These are phyloP conservation scores for Zaprionus davidi DNA, from an alignment of 1,140 invertebrate genomes.

Conservation along the genomic window DNA sequence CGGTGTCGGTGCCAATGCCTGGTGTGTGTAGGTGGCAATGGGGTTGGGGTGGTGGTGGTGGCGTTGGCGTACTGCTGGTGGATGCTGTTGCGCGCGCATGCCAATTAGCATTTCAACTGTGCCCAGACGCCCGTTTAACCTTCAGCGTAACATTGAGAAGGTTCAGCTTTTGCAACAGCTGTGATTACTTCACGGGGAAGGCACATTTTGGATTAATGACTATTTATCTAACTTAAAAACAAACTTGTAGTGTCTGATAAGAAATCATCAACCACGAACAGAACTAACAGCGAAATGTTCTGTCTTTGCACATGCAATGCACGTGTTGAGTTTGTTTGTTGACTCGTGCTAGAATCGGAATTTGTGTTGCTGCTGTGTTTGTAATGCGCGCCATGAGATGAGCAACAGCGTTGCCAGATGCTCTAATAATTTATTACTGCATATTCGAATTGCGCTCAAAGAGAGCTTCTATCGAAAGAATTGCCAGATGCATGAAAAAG, in stretches of 20 bases:
- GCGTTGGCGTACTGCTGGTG: neutral
- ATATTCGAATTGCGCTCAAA: neutral
- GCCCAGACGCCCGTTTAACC: conserved; percentile 46
- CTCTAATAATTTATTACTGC: neutral
- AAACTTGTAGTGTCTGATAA: neutral
- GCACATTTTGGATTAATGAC: neutral
- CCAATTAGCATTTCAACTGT: conserved; percentile 52
- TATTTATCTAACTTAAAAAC: conserved; percentile 4
- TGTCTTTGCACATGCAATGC: neutral
- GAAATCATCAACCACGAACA: neutral
- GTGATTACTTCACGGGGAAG: neutral
- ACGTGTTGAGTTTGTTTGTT: neutral
- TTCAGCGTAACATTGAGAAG: conserved; percentile 72
- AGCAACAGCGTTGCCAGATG: neutral
- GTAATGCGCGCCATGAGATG: neutral
- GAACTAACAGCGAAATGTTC: neutral
- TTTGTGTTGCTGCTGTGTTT: neutral
- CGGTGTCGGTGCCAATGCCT: too few relatives aligned
- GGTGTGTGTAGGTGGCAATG: neutral
- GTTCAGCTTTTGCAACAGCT: conserved; percentile 6
- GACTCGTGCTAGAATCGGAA: neutral
- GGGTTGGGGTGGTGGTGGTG: neutral
- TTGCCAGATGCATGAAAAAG: neutral
- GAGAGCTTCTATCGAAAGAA: neutral
- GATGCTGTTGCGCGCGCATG: conserved; percentile 69